Evolutionary conservation across 2,888 invertebrate genomes (phyloP).

Genomic region (Apodemia duryi): DNA sequence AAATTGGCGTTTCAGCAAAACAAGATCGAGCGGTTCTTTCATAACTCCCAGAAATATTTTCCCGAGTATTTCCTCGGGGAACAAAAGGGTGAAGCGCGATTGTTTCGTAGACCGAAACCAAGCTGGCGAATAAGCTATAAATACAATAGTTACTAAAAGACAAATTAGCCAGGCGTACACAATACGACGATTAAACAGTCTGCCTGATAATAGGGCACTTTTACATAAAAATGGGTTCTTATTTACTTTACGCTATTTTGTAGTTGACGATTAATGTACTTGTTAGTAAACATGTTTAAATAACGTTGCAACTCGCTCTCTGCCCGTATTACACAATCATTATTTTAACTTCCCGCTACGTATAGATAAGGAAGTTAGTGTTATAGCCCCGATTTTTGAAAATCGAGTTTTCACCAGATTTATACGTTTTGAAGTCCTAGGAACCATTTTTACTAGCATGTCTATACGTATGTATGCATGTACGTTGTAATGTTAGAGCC

Average conservation of each 20-base stretch:
- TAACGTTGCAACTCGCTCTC: not conserved
- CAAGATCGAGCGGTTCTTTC: constrained; percentile 8
- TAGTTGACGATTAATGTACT: not conserved
- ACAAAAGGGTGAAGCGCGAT: not conserved
- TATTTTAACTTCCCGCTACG: no score
- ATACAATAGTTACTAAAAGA: constrained; percentile 7
- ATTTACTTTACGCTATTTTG: not conserved
- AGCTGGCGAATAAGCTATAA: not conserved
- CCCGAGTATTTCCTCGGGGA: constrained; percentile 3
- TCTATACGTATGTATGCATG: no score
- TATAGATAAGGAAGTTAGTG: no score
- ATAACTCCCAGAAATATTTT: constrained; percentile 5
- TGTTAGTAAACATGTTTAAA: not conserved
- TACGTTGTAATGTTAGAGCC: no score
- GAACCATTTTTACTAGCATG: no score
- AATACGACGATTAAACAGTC: constrained; percentile 10
- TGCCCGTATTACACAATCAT: no score
- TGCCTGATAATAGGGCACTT: not conserved
- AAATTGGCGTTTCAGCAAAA: not conserved
- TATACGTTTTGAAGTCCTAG: no score
- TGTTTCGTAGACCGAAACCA: not conserved
- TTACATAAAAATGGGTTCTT: not conserved
- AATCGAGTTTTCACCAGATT: no score
- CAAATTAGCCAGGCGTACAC: constrained; percentile 3
- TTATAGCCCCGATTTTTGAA: no score